Percentiles rank a stretch among this genome's conserved stretches.
These are phyloP conservation scores for Athalia cordata DNA, from an alignment of 2,888 invertebrate species.

Conservation along the genomic window DNA sequence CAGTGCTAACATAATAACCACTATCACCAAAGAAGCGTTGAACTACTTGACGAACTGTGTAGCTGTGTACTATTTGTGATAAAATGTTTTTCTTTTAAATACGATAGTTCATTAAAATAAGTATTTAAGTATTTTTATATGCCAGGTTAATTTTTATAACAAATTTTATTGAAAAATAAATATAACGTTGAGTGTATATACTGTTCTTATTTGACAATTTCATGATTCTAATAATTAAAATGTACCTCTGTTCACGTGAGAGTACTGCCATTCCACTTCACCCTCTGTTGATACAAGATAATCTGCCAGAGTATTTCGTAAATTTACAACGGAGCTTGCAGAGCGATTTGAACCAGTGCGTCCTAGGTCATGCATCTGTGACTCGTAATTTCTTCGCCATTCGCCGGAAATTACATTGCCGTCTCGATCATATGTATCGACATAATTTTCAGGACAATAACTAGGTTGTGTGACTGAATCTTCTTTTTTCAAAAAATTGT, in stretches of 20 bases:
- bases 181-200: not conserved
- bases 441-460: conserved; percentile 37
- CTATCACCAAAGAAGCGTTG: no score
- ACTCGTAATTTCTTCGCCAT: conserved; percentile 30
- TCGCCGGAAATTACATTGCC: conserved; percentile 39
- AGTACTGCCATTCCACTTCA: conserved; percentile 45
- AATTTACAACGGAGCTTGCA: conserved; percentile 2
- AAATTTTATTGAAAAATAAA: not conserved
- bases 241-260: conserved; percentile 32
- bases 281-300: conserved; percentile 42
- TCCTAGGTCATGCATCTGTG: conserved; percentile 11
- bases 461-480: not conserved
- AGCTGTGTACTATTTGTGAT: not conserved
- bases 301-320: conserved; percentile 27
- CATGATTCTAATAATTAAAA: not conserved
- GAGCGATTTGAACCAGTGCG: conserved; percentile 25
- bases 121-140: not conserved
- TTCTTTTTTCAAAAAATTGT: conserved; percentile 40
- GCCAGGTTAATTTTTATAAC: not conserved
- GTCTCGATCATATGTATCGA: conserved; percentile 12
- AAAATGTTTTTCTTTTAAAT: no score
- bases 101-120: not conserved
- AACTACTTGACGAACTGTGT: not conserved
- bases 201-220: not conserved
- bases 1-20: no score